These are phyloP conservation scores for Drosophila hydei DNA, from an alignment of 1,140 invertebrate species.

Conservation along the genomic window DNA sequence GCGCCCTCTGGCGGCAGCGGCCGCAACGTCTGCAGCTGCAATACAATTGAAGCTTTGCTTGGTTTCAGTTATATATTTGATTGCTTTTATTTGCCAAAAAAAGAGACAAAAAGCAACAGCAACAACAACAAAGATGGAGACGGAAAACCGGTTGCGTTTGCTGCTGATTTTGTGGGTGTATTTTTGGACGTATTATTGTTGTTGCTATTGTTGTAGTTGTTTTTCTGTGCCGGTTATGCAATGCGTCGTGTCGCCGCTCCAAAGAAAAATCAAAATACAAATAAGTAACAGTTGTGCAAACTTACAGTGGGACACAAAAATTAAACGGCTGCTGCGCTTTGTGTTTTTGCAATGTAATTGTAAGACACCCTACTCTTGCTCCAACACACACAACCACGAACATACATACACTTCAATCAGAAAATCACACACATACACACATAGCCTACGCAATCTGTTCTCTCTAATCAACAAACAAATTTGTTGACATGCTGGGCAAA, in stretches of 20 bases:
- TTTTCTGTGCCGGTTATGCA: conserved; percentile 65
- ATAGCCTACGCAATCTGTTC: conserved; percentile 35
- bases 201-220: conserved; percentile 15
- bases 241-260: conserved; percentile 70
- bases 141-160: conserved; percentile 60
- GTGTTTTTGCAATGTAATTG: conserved; percentile 40
- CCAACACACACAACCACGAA: background rate
- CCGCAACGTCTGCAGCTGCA: conserved; percentile 12
- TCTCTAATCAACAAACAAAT: conserved; percentile 68
- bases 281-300: conserved; percentile 57
- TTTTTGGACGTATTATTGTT: conserved; percentile 58
- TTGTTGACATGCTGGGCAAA: conserved; percentile 63
- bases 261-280: conserved; percentile 47
- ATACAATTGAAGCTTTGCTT: conserved; percentile 59
- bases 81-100: conserved; percentile 55
- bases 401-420: conserved; percentile 4
- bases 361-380: conserved; percentile 11
- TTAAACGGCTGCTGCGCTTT: conserved; percentile 42
- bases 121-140: conserved; percentile 8
- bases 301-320: conserved; percentile 22
- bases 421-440: conserved; percentile 16
- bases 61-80: conserved; percentile 52
- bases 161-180: conserved; percentile 67
- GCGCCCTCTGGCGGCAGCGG: conserved; percentile 49
- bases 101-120: conserved; percentile 18